phyloP scores from a whole-genome alignment of 2,797 vertebrate genomes.

The Protonibea diacanthus region DNA sequence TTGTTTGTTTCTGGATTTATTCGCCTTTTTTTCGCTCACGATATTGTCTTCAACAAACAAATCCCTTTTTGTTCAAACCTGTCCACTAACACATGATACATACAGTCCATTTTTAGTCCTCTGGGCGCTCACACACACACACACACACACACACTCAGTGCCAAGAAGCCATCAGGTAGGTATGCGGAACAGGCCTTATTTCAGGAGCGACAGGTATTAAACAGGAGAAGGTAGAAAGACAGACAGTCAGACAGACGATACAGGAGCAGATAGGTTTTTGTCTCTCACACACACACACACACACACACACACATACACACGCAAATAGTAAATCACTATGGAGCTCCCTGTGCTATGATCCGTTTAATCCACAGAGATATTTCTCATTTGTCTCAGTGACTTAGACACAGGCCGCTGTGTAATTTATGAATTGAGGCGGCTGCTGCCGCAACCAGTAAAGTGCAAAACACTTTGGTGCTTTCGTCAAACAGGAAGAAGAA shows the following conservation, averaged over 20 bases:
- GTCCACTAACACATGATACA: constrained; percentile 56
- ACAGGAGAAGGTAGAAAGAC: constrained; percentile 29
- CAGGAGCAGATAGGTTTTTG: constrained; percentile 10
- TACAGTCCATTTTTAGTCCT: constrained; percentile 45
- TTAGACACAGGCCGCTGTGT: constrained; percentile 29
- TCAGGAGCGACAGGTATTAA: constrained; percentile 49
- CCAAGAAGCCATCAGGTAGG: constrained; percentile 66
- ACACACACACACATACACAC: constrained; percentile 41
- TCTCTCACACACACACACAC: constrained; percentile 30
- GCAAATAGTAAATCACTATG: background rate
- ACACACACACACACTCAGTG: constrained; percentile 29
- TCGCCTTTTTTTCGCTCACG: background rate
- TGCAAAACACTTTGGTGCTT: too few species aligned
- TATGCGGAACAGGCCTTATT: constrained; percentile 50
- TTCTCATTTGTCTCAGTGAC: constrained; percentile 60
- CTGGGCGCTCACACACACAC: constrained; percentile 15
- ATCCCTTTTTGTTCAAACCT: constrained; percentile 49
- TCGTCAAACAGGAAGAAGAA: too few species aligned
- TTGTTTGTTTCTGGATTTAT: background rate
- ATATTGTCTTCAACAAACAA: constrained; percentile 24
- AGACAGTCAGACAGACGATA: constrained; percentile 38
- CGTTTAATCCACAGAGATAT: constrained; percentile 67
- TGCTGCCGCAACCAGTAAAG: background rate
- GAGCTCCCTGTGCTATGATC: constrained; percentile 47
- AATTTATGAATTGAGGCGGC: constrained; percentile 10